phyloP scores from a whole-genome alignment of 2,113 vertebrate species.

The Sigmodon hispidus region DNA sequence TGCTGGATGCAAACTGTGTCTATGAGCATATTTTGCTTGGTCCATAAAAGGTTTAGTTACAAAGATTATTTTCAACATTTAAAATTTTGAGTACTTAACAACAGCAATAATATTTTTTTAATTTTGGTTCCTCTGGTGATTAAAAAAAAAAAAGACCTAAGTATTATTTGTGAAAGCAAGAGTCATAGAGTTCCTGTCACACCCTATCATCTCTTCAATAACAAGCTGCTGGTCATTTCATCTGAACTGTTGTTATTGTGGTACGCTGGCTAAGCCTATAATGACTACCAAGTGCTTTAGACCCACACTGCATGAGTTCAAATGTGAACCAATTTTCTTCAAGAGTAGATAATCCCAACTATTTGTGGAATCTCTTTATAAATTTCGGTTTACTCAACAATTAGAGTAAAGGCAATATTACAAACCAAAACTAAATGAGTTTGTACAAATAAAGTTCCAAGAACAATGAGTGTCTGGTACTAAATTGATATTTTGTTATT shows the following conservation, averaged over 20 bases:
- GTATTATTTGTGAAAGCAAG: background rate
- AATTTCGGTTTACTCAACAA: background rate
- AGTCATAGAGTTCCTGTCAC: background rate
- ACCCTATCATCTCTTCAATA: background rate
- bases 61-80: slow-evolving; percentile 20
- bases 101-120: background rate
- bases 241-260: background rate
- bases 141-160: background rate
- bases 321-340: background rate
- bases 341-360: background rate
- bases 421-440: slow-evolving; percentile 34
- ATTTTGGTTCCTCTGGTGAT: background rate
- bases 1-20: background rate
- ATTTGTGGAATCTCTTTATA: slow-evolving; percentile 3
- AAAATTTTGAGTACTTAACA: background rate
- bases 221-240: background rate
- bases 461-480: background rate
- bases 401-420: background rate
- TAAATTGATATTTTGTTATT: background rate
- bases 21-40: background rate
- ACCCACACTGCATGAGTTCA: background rate
- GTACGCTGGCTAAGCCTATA: background rate
- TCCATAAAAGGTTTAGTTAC: background rate
- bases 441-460: background rate
- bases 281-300: background rate